Conservation (phyloP, 2,113 vertebrate species). For the Pedetes capensis region DNA sequence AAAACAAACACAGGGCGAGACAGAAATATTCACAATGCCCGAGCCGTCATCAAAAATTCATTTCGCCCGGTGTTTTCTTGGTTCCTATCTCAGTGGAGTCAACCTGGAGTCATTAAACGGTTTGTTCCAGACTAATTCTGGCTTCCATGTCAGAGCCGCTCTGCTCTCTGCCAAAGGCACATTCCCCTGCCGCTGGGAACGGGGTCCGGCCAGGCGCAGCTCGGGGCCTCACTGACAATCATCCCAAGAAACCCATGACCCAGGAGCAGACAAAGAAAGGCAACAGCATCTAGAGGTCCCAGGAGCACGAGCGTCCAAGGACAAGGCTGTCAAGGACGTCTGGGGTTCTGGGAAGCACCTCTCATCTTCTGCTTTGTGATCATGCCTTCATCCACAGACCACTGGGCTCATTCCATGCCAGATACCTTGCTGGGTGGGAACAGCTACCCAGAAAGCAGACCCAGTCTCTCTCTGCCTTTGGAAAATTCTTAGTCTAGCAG, state of each 20-base stretch:
- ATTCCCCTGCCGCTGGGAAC: fast-evolving
- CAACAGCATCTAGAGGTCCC: not conserved
- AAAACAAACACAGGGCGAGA: not conserved
- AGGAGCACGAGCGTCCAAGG: not conserved
- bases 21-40: conserved; percentile 41
- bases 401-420: fast-evolving
- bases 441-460: fast-evolving
- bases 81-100: conserved; percentile 45
- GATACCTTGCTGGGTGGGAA: too few relatives aligned
- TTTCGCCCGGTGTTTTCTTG: conserved; percentile 32
- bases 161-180: not conserved
- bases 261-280: not conserved
- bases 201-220: not conserved
- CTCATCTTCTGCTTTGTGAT: not conserved
- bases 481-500: not conserved
- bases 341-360: not conserved
- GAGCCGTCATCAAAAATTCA: conserved; percentile 63
- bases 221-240: not conserved
- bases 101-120: conserved; percentile 41
- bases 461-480: not conserved
- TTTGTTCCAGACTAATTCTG: conserved; percentile 22
- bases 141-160: not conserved
- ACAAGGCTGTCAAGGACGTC: fast-evolving
- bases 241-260: not conserved
- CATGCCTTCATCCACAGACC: not conserved